Percentiles rank a stretch among this genome's conserved stretches.
phyloP scores from a whole-genome alignment of 92 coral and sea anemone genomes.

The Epizoanthus scotinus region DNA sequence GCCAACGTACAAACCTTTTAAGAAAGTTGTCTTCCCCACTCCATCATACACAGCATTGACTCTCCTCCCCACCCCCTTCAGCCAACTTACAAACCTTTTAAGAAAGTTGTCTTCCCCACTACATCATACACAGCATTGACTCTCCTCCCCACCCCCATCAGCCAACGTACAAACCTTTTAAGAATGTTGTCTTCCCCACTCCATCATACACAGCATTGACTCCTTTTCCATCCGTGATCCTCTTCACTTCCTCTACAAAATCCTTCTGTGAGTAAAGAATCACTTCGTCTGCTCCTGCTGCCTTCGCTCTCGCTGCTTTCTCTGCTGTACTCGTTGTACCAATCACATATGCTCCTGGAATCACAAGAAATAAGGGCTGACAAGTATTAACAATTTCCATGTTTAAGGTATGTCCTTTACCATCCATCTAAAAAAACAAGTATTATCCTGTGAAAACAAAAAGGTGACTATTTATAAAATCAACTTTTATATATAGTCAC shows the following conservation, averaged over 20 bases:
- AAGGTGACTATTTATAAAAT: too few species aligned
- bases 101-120: slow-evolving; percentile 66
- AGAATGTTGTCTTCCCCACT: slow-evolving; percentile 67
- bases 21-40: slow-evolving; percentile 68
- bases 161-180: slow-evolving; percentile 41
- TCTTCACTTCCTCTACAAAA: slow-evolving; percentile 66
- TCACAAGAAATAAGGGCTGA: neutral
- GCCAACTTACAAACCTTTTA: slow-evolving; percentile 40
- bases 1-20: slow-evolving; percentile 35
- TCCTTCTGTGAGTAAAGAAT: slow-evolving; percentile 73
- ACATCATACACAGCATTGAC: slow-evolving; percentile 71
- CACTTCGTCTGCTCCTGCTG: slow-evolving; percentile 76
- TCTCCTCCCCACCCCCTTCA: slow-evolving; percentile 48
- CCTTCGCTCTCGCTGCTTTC: slow-evolving; percentile 68
- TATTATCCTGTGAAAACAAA: too few species aligned
- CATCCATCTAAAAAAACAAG: too few species aligned
- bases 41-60: slow-evolving; percentile 69
- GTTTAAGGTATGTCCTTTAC: too few species aligned
- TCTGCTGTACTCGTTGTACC: slow-evolving; percentile 75
- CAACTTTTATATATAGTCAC: too few species aligned
- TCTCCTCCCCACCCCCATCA: slow-evolving; percentile 46
- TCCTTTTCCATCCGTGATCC: slow-evolving; percentile 68
- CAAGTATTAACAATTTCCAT: neutral
- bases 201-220: slow-evolving; percentile 71
- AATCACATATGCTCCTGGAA: slow-evolving; percentile 71